Base-by-base conservation (phyloP, 2,888 invertebrate genomes). In the Arge pagana region DNA sequence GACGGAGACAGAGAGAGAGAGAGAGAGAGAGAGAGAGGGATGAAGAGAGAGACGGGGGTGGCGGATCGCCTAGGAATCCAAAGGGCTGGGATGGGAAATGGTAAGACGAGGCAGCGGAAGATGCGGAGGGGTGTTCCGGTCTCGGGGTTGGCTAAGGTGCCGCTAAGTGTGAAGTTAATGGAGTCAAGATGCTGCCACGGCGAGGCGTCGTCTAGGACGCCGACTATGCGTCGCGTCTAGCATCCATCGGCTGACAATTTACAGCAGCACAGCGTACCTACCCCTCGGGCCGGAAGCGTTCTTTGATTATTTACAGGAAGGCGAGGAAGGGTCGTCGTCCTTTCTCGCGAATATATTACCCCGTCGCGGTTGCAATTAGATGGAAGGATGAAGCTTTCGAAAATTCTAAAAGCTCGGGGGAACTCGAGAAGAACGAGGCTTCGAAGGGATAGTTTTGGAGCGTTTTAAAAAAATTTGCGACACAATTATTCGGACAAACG, bases 101-200 rank as follows among this genome's bases (percentile, higher is more conserved):
- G 33, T 13, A 13, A 15, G 33, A 33, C 33, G 13, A 15, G 33
- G 33, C 33, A 15, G 31, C 35, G 10, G 21, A 16, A 40, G 21
- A 40, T 11, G 19, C 11, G 23, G 7, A 28, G 43, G 36, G 43
- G 33, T 33, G 26, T n/a, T n/a, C 19, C 3, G 18, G 19, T 26
- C 37, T 24, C 42, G 30, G 30, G 33, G 21, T 31, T 57, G 52
- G 49, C 64, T 62, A 64, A 67, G 67, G 66, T 64, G 68, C 66
- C 64, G 66, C 70, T 76, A 75, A 76, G 76, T 74, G 74, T 76
- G 68, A 72, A 74, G 74, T 74, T 75, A 75, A 76, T 76, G 72
- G 74, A 75, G 73, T 72, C 73, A 72, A 71, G 70, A 70, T 68
- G 67, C 64, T 64, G 66, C 57, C 58, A 54, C 37, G 45, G 35